phyloP scores from a whole-genome alignment of 2,888 invertebrate genomes.

The Chrysolina oricalcia region DNA sequence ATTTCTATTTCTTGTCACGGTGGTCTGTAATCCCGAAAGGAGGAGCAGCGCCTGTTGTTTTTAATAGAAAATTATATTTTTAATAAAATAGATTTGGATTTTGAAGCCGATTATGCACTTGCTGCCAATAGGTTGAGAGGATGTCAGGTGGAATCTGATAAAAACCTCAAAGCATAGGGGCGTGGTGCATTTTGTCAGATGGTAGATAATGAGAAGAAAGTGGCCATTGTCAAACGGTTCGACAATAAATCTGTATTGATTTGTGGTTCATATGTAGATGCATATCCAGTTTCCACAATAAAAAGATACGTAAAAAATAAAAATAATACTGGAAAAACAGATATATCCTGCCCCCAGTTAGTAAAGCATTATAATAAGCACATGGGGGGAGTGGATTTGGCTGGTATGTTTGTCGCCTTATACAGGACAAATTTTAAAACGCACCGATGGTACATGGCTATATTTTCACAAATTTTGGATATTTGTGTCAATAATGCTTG shows the following conservation, averaged over 20 bases:
- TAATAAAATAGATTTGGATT: too few species aligned
- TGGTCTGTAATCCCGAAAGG: too few species aligned
- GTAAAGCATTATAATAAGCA: slow-evolving; percentile 26
- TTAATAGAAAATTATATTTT: too few species aligned
- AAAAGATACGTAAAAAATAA: slow-evolving; percentile 35
- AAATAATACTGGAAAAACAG: background rate
- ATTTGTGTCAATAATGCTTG: too few species aligned
- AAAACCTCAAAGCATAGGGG: slow-evolving; percentile 8
- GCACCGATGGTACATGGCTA: slow-evolving; percentile 23
- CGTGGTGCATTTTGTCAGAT: background rate
- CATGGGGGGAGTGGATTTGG: slow-evolving; percentile 32
- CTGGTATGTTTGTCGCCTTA: slow-evolving; percentile 28
- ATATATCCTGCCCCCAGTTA: slow-evolving; percentile 28
- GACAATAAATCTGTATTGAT: slow-evolving; percentile 38
- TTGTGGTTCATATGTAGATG: slow-evolving; percentile 35
- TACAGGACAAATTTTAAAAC: slow-evolving; percentile 30
- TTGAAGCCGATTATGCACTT: too few species aligned
- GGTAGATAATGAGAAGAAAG: slow-evolving; percentile 27
- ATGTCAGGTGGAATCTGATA: slow-evolving; percentile 23
- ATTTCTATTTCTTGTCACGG: too few species aligned
- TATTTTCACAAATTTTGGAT: slow-evolving; percentile 25
- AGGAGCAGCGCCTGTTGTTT: too few species aligned
- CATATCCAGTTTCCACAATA: slow-evolving; percentile 29
- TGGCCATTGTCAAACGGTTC: slow-evolving; percentile 36
- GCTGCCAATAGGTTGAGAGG: slow-evolving; percentile 17